phyloP scores from a whole-genome alignment of 1,140 invertebrate genomes.

The Gonioctena quinquepunctata region DNA sequence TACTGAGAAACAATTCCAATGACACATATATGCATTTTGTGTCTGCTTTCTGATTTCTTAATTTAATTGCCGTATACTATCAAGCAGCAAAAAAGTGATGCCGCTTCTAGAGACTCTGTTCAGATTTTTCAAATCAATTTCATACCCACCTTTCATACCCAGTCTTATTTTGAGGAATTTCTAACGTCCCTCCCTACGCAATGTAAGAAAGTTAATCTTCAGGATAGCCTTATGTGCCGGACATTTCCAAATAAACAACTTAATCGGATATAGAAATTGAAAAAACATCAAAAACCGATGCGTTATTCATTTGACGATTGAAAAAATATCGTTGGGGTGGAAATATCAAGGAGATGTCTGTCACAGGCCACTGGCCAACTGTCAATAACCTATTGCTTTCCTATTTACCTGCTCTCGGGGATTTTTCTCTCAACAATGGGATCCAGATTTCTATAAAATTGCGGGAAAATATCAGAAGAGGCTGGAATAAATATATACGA shows the following conservation, averaged over 20 bases:
- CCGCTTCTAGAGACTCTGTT: too few species aligned
- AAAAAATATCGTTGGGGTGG: slow-evolving; percentile 26
- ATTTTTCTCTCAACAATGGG: background rate
- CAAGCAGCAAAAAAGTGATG: too few species aligned
- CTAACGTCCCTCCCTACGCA: background rate
- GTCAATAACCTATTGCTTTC: slow-evolving; percentile 25
- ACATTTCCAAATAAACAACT: slow-evolving; percentile 37
- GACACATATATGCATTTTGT: too few species aligned
- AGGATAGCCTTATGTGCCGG: slow-evolving; percentile 23
- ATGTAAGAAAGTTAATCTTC: slow-evolving; percentile 8
- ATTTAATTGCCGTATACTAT: too few species aligned
- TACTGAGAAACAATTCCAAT: too few species aligned
- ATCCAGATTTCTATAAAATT: background rate
- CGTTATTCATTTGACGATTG: slow-evolving; percentile 31
- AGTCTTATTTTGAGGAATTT: background rate
- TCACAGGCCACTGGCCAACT: slow-evolving; percentile 35
- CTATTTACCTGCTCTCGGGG: background rate
- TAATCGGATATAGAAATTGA: slow-evolving; percentile 40
- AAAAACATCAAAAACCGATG: slow-evolving; percentile 35
- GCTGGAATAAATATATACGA: too few species aligned
- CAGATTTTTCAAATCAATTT: too few species aligned
- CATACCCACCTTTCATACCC: background rate
- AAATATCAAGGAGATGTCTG: slow-evolving; percentile 25
- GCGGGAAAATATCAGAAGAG: background rate
- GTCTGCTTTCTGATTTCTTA: too few species aligned